These are phyloP conservation scores for Gastracanthus pulcherrimus DNA, from an alignment of 2,888 invertebrate genomes.

Conservation along the genomic window DNA sequence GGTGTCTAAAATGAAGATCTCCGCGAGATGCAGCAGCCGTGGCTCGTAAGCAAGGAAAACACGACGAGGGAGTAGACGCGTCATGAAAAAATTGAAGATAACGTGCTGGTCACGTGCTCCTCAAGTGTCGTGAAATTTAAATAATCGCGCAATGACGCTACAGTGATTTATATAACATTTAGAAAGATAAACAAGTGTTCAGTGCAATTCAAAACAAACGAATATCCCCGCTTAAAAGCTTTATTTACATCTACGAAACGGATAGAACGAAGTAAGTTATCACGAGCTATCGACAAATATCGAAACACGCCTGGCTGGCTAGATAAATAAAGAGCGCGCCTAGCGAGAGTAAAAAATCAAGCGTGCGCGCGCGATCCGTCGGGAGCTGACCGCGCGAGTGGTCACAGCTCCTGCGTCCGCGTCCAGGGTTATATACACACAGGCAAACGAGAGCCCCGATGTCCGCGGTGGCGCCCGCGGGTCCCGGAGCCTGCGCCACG, in stretches of 20 bases:
- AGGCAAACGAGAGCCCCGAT: no score
- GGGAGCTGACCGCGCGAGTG: not conserved
- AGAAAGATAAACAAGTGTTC: not conserved
- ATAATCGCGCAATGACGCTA: not conserved
- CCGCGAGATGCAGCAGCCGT: not conserved
- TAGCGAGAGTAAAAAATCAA: no score
- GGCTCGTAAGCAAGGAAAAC: not conserved
- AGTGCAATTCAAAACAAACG: no score
- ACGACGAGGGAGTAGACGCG: not conserved
- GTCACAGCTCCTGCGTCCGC: not conserved
- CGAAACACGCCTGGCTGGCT: no score
- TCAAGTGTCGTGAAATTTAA: conserved; percentile 29
- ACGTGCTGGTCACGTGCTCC: conserved; percentile 33
- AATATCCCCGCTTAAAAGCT: no score
- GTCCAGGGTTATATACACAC: no score
- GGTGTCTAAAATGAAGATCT: not conserved
- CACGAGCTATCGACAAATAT: no score
- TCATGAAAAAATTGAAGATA: conserved; percentile 13
- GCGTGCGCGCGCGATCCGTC: not conserved
- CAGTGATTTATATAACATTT: not conserved
- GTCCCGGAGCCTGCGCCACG: conserved; percentile 26
- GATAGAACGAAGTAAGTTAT: no score
- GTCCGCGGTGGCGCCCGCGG: conserved; percentile 74
- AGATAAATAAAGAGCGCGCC: no score
- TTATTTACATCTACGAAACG: no score